These are phyloP conservation scores for Octomys mimax DNA, from an alignment of 2,797 vertebrate species.

Conservation along the genomic window DNA sequence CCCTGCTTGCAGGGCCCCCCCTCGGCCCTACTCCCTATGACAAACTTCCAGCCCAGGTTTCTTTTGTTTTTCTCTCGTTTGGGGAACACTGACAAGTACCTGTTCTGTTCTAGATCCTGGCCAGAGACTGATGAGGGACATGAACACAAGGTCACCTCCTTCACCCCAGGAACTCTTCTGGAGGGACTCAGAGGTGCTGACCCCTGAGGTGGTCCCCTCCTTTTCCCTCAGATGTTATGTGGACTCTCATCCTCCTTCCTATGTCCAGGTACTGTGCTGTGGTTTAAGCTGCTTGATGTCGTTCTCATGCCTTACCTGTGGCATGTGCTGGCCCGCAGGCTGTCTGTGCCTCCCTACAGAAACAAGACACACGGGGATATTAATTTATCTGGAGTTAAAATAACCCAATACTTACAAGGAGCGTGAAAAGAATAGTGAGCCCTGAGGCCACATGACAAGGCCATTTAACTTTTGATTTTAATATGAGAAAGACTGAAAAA, in stretches of 20 bases:
- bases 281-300: neutral
- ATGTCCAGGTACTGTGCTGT: too few species aligned
- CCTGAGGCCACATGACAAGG: neutral
- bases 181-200: neutral
- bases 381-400: neutral
- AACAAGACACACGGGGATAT: neutral
- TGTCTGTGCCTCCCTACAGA: neutral
- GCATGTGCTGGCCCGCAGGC: neutral
- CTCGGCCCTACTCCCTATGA: neutral
- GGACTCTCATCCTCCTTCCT: too few species aligned
- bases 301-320: neutral
- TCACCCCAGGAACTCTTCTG: neutral
- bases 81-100: fast-evolving
- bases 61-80: neutral
- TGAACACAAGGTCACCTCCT: fast-evolving
- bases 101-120: neutral
- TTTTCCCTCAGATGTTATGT: neutral
- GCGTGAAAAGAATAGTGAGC: neutral
- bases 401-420: neutral
- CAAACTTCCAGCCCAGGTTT: neutral
- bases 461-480: neutral
- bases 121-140: fast-evolving
- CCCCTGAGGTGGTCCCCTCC: neutral
- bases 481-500: neutral
- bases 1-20: too few species aligned